Percentiles rank a stretch among this genome's conserved stretches.
Evolutionary conservation across 2,113 vertebrate species (phyloP).

Genomic region (Lophura nycthemera): DNA sequence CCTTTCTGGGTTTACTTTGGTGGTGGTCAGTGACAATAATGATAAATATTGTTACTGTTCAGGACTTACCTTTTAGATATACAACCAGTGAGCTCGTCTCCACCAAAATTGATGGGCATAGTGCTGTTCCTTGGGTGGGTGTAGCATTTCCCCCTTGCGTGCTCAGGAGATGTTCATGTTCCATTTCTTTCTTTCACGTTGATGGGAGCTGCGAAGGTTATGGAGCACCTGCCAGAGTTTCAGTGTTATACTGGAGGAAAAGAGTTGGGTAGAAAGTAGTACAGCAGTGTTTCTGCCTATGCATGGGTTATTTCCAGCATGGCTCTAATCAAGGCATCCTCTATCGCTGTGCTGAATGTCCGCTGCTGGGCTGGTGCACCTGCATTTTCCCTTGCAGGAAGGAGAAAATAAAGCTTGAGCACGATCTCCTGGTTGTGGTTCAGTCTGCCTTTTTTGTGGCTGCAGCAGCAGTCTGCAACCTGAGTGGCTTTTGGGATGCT

Average conservation of each 20-base stretch:
- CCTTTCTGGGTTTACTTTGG: neutral
- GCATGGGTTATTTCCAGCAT: rapidly evolving
- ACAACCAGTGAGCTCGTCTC: neutral
- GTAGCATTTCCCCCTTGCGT: neutral
- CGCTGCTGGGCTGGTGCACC: neutral
- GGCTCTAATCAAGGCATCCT: neutral
- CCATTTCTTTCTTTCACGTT: rapidly evolving
- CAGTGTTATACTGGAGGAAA: neutral
- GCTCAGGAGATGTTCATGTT: neutral
- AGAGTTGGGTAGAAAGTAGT: neutral
- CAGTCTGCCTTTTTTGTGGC: neutral
- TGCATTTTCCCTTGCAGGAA: neutral
- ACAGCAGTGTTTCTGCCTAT: neutral
- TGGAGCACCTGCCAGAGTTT: neutral
- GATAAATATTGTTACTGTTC: neutral
- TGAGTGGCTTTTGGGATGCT: neutral
- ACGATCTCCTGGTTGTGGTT: neutral
- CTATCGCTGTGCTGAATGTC: rapidly evolving
- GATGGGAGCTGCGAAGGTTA: neutral
- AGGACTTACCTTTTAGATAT: neutral
- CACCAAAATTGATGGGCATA: neutral
- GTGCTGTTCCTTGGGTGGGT: neutral
- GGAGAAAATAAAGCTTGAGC: neutral
- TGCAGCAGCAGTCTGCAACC: neutral
- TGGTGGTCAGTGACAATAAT: neutral